phyloP scores from a whole-genome alignment of 2,797 vertebrate species.

The Amphiprion clarkii region DNA sequence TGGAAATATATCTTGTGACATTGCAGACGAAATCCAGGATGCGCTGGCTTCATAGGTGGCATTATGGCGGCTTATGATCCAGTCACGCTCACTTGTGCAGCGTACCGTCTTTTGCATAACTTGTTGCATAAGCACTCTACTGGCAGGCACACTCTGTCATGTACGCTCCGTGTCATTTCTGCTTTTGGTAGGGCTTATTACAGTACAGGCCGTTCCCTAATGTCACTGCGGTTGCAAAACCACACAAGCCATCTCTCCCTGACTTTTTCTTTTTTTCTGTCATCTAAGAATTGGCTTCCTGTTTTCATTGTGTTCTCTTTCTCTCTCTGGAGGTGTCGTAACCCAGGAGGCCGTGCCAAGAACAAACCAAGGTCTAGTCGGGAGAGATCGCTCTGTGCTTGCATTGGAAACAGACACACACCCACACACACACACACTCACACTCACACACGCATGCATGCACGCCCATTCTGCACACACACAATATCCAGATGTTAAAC shows the following conservation, averaged over 20 bases:
- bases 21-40: conserved; percentile 34
- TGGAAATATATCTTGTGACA: conserved; percentile 39
- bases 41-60: conserved; percentile 49
- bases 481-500: conserved; percentile 73
- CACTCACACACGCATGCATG: conserved; percentile 46
- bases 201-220: conserved; percentile 84
- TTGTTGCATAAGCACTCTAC: conserved; percentile 77
- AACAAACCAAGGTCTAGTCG: conserved; percentile 75
- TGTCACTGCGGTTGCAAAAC: conserved; percentile 82
- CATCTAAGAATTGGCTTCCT: conserved; percentile 86
- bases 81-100: conserved; percentile 63
- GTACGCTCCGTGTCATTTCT: conserved; percentile 73
- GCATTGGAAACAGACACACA: conserved; percentile 57
- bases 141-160: conserved; percentile 76
- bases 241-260: conserved; percentile 66
- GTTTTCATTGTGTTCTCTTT: conserved; percentile 82
- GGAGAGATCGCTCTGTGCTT: conserved; percentile 67
- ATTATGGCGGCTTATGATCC: conserved; percentile 57
- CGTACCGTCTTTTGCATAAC: conserved; percentile 74
- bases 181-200: conserved; percentile 74
- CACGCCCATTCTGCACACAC: conserved; percentile 45
- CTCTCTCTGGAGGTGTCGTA: conserved; percentile 78
- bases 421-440: conserved; percentile 47
- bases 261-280: conserved; percentile 61
- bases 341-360: conserved; percentile 74